Base-by-base conservation (phyloP, 2,888 invertebrate species). In the Andrena fulva region DNA sequence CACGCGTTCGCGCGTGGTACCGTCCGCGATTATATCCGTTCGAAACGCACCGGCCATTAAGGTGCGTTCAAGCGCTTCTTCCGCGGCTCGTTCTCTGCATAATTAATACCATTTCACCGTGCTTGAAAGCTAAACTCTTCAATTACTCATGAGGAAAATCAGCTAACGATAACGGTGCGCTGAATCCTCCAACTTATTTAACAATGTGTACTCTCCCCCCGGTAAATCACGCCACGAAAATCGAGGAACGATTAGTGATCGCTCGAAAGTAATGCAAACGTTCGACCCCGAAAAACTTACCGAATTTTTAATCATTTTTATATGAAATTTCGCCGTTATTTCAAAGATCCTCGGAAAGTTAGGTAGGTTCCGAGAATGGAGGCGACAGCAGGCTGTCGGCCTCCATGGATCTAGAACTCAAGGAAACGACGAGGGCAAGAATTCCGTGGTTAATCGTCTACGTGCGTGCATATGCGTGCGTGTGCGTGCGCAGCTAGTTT, bases 21-120 rank as follows among this genome's bases (percentile, higher is more conserved):
- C 42, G 42, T 66, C 10, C 69, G 62, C 63, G 56, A 68, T 63
- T 62, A 60, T 78, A 71, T 50, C 66, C 24, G 27, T 67, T 67
- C n/a, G 42, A 52, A 29, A 27, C 42, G 35, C 56, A 24, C 64
- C 20, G 10, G 31, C n/a, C n/a, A 29, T 67, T 24, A 3, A 5
- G n/a, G 48, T n/a, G 42, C 24, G 70, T 64, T 48, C n/a, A 48
- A 35, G 12, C 50, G 62, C 10, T 35, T 35, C 29, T 33, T 59
- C 48, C 48, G 63, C 27, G 63, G 7, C 77, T 77, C 78, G 42
- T 48, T 78, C 72, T 79, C 80, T 50, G 62, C 42, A 16, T 31
- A 73, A 80, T 80, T 80, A 73, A 73, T 56, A 62, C 68, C 80
- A 80, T 73, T 80, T 80, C 80, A 67, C 80, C 80, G n/a, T 8